Percentiles rank a stretch among this genome's conserved stretches.
phyloP scores from a whole-genome alignment of 1,140 invertebrate genomes.

The Drosophila rhopaloa region DNA sequence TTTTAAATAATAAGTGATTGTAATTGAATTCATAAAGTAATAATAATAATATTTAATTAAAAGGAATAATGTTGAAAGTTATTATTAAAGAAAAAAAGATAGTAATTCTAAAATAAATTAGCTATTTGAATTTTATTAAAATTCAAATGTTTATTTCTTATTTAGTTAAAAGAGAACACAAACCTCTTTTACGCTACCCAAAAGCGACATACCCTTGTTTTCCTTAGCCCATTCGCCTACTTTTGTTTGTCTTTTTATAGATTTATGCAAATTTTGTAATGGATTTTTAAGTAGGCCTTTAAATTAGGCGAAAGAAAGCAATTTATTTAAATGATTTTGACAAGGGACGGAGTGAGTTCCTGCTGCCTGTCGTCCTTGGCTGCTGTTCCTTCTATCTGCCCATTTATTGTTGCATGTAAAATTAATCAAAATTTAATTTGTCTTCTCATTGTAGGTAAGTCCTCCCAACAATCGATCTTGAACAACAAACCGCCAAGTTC shows the following conservation, averaged over 20 bases:
- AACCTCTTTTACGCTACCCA: conserved; percentile 4
- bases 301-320: conserved; percentile 76
- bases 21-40: too few species aligned
- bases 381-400: conserved; percentile 17
- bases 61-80: too few species aligned
- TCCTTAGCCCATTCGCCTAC: conserved; percentile 13
- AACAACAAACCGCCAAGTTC: conserved; percentile 10
- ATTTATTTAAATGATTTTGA: conserved; percentile 75
- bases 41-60: too few species aligned
- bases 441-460: conserved; percentile 68
- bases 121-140: too few species aligned
- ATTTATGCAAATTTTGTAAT: conserved; percentile 81
- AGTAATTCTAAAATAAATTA: too few species aligned
- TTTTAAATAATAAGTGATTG: too few species aligned
- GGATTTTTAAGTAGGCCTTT: conserved; percentile 82
- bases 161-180: not conserved
- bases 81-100: too few species aligned
- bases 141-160: too few species aligned
- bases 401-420: conserved; percentile 43
- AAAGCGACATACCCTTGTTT: not conserved
- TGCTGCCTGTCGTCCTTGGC: conserved; percentile 16
- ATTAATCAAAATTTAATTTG: conserved; percentile 78
- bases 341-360: conserved; percentile 30
- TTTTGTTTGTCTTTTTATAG: conserved; percentile 45
- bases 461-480: conserved; percentile 23